Evolutionary conservation across 2,113 vertebrate genomes (phyloP), one percentile per base, ranked within the genome.

Genomic region (Lethenteron reissneri): DNA sequence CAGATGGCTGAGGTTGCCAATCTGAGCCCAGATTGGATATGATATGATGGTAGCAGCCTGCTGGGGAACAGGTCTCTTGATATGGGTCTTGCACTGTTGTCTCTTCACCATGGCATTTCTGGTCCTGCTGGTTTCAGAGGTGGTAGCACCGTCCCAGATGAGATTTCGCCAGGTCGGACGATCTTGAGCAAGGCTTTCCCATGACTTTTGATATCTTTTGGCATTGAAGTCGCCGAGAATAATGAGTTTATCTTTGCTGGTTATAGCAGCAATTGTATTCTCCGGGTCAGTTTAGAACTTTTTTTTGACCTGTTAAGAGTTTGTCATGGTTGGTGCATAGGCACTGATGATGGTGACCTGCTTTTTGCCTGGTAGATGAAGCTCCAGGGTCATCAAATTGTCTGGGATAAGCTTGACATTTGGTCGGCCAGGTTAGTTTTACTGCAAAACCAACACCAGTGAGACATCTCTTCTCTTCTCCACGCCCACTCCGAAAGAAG

Each of bases 231-330:
- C 19, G 8, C 62, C 62, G 19, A 9, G 6, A n/a, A 15, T 68
- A 19, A 68, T 68, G 62, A 68, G 62, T 68, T 68, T 68, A 19
- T 68, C 15, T 68, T 68, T 68, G 62, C 15, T n/a, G 62, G 62
- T 7, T 15, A 8, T 68, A 68, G 62, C 15, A 15, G 15, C 19
- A n/a, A 68, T 8, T n/a, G 19, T 2, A 19, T 8, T n/a, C 15
- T 68, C 19, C 15, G 2, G 7, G 62, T 68, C 19, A n/a, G 15
- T 19, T 8, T 68, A 68, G 8, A 68, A n/a, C 15, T 15, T 68
- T 7, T 68, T n/a, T 19, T 68, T 68, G 62, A 15, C 62, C 15
- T 68, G 7, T 8, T 41, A 41, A 41, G 15, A 68, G 19, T 19
- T 68, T 2, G 62, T 19, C 15, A 68, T 15, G 19, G 62, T 68